Base-by-base conservation (phyloP, 37 sponge, comb jelly and placozoan species). In the Axinella damicornis region DNA sequence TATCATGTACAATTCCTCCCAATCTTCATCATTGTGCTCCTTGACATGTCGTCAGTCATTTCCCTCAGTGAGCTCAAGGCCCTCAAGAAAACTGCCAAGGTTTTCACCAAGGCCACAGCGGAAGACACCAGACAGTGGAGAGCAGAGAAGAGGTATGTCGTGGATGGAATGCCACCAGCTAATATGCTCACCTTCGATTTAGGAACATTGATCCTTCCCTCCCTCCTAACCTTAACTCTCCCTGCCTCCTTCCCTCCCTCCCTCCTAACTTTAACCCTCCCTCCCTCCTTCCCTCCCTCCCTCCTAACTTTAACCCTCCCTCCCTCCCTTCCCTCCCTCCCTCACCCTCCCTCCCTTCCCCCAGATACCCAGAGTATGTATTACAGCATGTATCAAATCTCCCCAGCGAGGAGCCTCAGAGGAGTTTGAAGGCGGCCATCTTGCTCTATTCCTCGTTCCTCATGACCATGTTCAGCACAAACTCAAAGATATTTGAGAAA, bases 311-410 rank as follows among this genome's bases (percentile, higher is more conserved):
- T n/a, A n/a, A n/a, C n/a, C n/a, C n/a, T 46, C 9, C 30, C 20
- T 31, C n/a, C 2, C 19, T 12, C 34, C 30, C 19, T 15, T 33
- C 28, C 46, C 4, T 9, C 46, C 46, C 9, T 9, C 46, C 9
- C 46, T 9, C 46, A 12, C 46, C 46, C 9, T 9, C 9, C 46
- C 9, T 9, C 46, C 9, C 46, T 46, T 9, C 9, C 46, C 46
- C 9, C 4, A 88, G 91, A 20, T 85, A 85, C 57, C 86, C 91
- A 6, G 76, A 65, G 65, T 90, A 80, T 74, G 69, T 85, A 57
- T 76, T 90, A 25, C 34, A 57, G n/a, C 91, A 74, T 41, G 34
- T 90, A 4, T 33, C 69, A 52, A 22, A 1, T 24, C 79, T 86
- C 17, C 80, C 87, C 17, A 19, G n/a, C 27, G 41, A 33, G 35